These are phyloP conservation scores for Lytechinus pictus DNA, from an alignment of 35 echinoderm and acorn worm genomes.

Conservation along the genomic window DNA sequence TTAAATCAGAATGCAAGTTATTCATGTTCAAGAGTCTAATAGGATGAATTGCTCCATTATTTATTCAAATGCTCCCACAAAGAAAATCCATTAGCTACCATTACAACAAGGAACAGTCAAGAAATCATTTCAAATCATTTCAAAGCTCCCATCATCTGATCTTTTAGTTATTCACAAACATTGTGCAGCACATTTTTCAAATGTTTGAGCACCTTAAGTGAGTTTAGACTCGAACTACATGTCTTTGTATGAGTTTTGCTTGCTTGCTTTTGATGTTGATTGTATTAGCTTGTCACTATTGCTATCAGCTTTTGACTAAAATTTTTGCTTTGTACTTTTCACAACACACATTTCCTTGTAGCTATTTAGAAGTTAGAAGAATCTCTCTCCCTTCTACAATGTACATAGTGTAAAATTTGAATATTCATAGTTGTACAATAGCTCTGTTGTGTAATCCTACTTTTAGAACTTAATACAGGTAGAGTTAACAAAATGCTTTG, in stretches of 20 bases:
- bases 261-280: not conserved
- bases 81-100: not conserved
- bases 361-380: not conserved
- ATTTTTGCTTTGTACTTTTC: not conserved
- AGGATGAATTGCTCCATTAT: no score
- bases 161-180: not conserved
- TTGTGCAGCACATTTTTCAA: not conserved
- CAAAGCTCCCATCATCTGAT: not conserved
- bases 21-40: no score
- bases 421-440: no score
- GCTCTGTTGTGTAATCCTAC: no score
- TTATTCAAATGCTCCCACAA: no score
- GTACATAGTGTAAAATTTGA: no score
- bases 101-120: not conserved
- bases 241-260: not conserved
- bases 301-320: not conserved
- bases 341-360: not conserved
- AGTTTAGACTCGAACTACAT: no score
- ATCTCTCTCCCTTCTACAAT: no score
- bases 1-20: not conserved
- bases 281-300: not conserved
- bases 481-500: no score
- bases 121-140: conserved; percentile 14
- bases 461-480: no score
- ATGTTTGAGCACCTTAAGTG: not conserved